These are phyloP conservation scores for Polydrusus pterygomalis DNA, from an alignment of 2,888 invertebrate species.

Conservation along the genomic window DNA sequence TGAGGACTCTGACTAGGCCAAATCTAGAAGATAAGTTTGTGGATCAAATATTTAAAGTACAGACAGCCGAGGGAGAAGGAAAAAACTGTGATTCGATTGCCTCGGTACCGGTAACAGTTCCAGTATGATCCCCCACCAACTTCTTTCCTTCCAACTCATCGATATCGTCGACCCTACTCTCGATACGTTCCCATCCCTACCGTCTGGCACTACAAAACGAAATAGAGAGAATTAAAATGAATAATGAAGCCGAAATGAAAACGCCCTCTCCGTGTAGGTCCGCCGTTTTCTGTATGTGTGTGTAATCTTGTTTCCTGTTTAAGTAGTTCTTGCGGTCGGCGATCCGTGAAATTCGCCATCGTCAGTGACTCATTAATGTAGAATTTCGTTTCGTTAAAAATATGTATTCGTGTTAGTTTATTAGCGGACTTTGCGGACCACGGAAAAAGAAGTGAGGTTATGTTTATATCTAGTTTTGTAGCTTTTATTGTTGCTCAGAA, in stretches of 20 bases:
- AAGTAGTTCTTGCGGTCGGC: slow-evolving; percentile 19
- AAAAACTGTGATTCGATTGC: no score
- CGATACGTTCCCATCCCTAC: not conserved
- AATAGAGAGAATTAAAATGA: slow-evolving; percentile 32
- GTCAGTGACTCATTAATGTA: slow-evolving; percentile 9
- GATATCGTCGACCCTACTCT: not conserved
- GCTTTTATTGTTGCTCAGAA: not conserved
- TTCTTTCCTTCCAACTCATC: not conserved
- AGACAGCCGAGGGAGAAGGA: no score
- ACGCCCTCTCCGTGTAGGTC: slow-evolving; percentile 38
- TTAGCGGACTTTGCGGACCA: slow-evolving; percentile 11
- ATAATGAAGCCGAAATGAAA: slow-evolving; percentile 34
- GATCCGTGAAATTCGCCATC: slow-evolving; percentile 30
- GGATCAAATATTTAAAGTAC: no score
- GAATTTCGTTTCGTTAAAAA: slow-evolving; percentile 20
- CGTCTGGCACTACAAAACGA: slow-evolving; percentile 28
- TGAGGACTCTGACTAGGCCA: no score
- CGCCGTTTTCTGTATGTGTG: slow-evolving; percentile 25
- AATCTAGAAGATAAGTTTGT: no score
- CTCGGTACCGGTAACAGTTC: no score
- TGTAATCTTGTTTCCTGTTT: slow-evolving; percentile 23
- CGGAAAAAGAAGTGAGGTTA: slow-evolving; percentile 45
- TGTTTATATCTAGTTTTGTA: slow-evolving; percentile 19
- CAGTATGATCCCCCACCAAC: not conserved
- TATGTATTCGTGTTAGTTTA: slow-evolving; percentile 32